A percentile compares a stretch with the other conserved stretches of the same genome.
These are phyloP conservation scores for Leucophora obtusa DNA, from an alignment of 2,888 invertebrate species.

Conservation along the genomic window DNA sequence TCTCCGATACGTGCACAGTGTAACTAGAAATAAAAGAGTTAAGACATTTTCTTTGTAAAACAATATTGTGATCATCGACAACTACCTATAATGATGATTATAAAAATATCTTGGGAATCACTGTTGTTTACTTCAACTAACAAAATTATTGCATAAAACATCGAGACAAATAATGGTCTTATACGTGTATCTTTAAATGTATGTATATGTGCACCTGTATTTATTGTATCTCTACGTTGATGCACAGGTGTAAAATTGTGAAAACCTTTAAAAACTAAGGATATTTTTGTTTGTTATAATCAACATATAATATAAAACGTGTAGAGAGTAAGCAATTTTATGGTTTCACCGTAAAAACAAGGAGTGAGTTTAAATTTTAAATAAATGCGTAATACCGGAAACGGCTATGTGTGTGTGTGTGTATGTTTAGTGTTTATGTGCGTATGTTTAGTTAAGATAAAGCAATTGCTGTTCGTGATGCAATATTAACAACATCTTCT, in stretches of 20 bases:
- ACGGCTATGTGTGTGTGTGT: constrained; percentile 6
- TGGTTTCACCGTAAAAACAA: constrained; percentile 24
- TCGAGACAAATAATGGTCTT: constrained; percentile 12
- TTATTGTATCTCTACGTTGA: constrained; percentile 2
- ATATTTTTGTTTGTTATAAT: constrained; percentile 32
- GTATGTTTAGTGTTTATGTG: background rate
- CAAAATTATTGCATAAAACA: background rate
- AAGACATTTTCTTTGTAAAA: no score
- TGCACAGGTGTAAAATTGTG: constrained; percentile 47
- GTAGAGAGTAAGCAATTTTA: constrained; percentile 56
- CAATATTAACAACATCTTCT: constrained; percentile 34
- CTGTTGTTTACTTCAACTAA: background rate
- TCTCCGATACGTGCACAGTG: no score
- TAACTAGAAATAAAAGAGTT: no score
- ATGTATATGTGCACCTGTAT: background rate
- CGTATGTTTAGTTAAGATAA: constrained; percentile 24
- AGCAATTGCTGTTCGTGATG: constrained; percentile 49
- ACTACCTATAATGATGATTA: no score
- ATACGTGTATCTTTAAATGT: background rate
- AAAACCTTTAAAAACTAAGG: constrained; percentile 29
- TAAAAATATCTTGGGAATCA: background rate
- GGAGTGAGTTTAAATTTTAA: constrained; percentile 1
- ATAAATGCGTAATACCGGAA: constrained; percentile 49
- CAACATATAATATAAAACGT: constrained; percentile 60
- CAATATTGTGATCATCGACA: no score